Percentiles rank a stretch among this genome's conserved stretches.
Evolutionary conservation across 1,140 invertebrate genomes (phyloP).

Genomic region (Delia radicum): DNA sequence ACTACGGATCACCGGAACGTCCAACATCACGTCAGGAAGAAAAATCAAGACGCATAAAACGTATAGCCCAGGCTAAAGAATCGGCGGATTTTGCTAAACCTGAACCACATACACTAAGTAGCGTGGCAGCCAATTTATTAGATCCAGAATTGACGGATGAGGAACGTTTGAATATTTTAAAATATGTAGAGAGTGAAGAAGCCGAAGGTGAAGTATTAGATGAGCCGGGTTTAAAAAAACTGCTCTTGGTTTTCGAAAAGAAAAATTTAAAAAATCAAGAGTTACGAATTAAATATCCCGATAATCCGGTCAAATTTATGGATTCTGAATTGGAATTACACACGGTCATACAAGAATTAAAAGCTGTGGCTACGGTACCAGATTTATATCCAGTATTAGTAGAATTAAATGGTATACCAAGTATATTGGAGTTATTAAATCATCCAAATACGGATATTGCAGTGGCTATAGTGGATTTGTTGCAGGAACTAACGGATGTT

Average conservation of each 20-base stretch:
- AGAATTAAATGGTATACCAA: slow-evolving; percentile 84
- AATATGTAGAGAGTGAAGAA: slow-evolving; percentile 79
- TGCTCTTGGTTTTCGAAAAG: slow-evolving; percentile 93
- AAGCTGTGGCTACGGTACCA: slow-evolving; percentile 91
- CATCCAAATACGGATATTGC: slow-evolving; percentile 97
- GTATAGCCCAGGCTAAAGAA: slow-evolving; percentile 52
- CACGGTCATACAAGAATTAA: slow-evolving; percentile 89
- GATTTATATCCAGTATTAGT: slow-evolving; percentile 92
- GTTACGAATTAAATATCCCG: slow-evolving; percentile 97
- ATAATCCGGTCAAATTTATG: slow-evolving; percentile 98
- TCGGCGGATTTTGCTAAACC: slow-evolving; percentile 55
- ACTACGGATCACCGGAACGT: slow-evolving; percentile 36
- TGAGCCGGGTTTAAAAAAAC: slow-evolving; percentile 83
- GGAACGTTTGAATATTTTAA: slow-evolving; percentile 76
- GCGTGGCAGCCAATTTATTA: slow-evolving; percentile 39
- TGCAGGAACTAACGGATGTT: slow-evolving; percentile 94
- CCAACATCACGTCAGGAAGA: slow-evolving; percentile 32
- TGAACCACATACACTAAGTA: slow-evolving; percentile 47
- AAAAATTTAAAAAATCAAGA: slow-evolving; percentile 93
- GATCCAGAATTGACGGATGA: slow-evolving; percentile 64
- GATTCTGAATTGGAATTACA: slow-evolving; percentile 97
- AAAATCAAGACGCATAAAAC: slow-evolving; percentile 49
- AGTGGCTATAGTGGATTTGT: slow-evolving; percentile 76
- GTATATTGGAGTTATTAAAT: slow-evolving; percentile 86
- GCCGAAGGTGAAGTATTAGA: slow-evolving; percentile 79